Evolutionary conservation across 2,113 vertebrate genomes (phyloP).

Genomic region (Pygoscelis antarcticus): DNA sequence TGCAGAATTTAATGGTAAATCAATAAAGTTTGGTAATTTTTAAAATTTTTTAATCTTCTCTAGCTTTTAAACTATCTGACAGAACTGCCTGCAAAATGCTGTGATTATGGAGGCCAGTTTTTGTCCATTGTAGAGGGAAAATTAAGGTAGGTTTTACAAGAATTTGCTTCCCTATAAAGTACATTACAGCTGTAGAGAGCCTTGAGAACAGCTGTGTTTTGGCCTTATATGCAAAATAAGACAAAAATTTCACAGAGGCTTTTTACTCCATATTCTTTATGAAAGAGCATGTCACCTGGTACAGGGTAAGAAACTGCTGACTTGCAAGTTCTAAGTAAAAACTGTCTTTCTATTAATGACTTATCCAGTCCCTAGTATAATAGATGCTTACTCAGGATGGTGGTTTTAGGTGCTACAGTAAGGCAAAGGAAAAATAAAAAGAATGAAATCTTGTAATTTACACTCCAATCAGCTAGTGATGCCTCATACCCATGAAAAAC

Average conservation of each 20-base stretch:
- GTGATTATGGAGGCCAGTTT: neutral
- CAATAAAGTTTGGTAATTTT: neutral
- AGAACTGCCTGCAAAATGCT: neutral
- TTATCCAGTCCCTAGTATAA: neutral
- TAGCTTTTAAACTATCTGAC: neutral
- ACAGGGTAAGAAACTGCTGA: neutral
- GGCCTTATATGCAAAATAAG: neutral
- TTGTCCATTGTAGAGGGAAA: neutral
- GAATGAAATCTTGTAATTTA: neutral
- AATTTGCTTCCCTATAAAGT: neutral
- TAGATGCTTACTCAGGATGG: neutral
- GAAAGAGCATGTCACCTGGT: neutral
- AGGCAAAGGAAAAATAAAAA: neutral
- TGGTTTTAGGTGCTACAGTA: neutral
- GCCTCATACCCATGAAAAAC: neutral
- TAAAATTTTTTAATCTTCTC: neutral
- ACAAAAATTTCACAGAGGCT: neutral
- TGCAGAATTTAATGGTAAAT: neutral
- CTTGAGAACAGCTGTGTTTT: neutral
- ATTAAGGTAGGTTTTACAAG: neutral
- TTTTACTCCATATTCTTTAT: neutral
- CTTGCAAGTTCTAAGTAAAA: neutral
- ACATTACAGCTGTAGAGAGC: neutral
- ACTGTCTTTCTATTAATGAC: neutral
- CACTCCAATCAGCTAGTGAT: neutral